Base-by-base conservation (phyloP, 2,888 invertebrate genomes). In the Pheosia tremula region DNA sequence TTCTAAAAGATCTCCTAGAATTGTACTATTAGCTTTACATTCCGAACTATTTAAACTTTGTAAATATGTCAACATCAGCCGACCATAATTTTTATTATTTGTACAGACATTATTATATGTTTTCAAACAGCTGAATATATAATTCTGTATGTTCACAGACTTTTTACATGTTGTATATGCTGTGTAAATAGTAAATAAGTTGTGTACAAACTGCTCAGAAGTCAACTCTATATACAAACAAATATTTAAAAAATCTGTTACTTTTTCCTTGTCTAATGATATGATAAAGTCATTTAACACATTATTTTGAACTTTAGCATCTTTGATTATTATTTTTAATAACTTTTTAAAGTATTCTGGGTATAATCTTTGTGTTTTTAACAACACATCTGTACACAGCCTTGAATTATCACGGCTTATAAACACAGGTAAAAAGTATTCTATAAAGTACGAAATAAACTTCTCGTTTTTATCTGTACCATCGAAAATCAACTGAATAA, bases 91-190 rank as follows among this genome's bases (percentile, higher is more conserved):
- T 56, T 82, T 87, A 45, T 92, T 83, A 0, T 61, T 65, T 0
- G 41, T 41, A 69, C 86, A 90, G 11, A 39, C 13, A 0, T 72
- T 39, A 0, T 77, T 67, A 55, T 77, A 64, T 13, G 70, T 64
- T 36, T 76, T 60, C 4, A 92, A 59, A 13, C 78, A 67, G 2
- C 65, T 57, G 8, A 80, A 68, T 11, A 91, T 70, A 45, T 69
- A 85, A 6, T 66, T 78, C 60, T 92, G 88, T 3, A 85, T 60
- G 0, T 41, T 61, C 8, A 80, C 77, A 5, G 73, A 75, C 64
- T 87, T 88, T 0, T 68, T 70, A 64, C 84, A 79, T n/a, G 70
- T 70, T 71, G 84, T 88, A 58, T 91, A 93, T 0, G 82, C 77
- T 38, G 69, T 67, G n/a, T 75, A 74, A n/a, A 92, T 79, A 4